Evolutionary conservation across 2,797 vertebrate genomes (phyloP).

Genomic region (Labroides dimidiatus): DNA sequence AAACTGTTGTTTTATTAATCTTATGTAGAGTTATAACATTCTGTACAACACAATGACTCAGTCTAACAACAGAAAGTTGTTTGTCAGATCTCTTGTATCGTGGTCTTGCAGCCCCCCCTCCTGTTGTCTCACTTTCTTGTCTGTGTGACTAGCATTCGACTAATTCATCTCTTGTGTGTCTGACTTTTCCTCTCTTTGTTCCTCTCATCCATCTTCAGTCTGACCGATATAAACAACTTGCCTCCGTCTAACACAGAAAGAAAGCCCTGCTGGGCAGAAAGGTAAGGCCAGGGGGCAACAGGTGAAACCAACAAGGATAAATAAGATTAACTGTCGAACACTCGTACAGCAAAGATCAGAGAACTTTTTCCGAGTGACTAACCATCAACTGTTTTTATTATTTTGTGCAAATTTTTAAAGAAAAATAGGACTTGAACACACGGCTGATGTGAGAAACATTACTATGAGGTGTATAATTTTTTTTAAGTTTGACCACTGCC

Average conservation of each 20-base stretch:
- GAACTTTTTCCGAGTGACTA: too few relatives aligned
- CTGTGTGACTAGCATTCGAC: constrained; percentile 53
- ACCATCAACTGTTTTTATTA: too few relatives aligned
- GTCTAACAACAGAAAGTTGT: constrained; percentile 18
- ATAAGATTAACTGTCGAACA: background rate
- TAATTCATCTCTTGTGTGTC: constrained; percentile 44
- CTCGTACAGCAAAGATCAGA: too few relatives aligned
- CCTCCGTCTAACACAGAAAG: constrained; percentile 78
- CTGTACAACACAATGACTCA: background rate
- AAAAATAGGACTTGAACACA: too few relatives aligned
- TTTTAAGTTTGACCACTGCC: too few relatives aligned
- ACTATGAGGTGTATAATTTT: too few relatives aligned
- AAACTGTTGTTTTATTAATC: background rate
- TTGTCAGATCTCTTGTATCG: constrained; percentile 8
- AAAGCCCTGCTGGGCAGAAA: constrained; percentile 83
- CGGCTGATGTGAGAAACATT: too few relatives aligned
- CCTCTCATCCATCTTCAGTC: constrained; percentile 75
- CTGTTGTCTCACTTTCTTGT: constrained; percentile 36
- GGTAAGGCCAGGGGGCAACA: constrained; percentile 74
- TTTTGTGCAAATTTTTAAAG: too few relatives aligned
- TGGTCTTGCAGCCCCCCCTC: constrained; percentile 56
- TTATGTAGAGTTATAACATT: constrained; percentile 4
- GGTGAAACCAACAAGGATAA: background rate
- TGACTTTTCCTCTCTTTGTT: constrained; percentile 38
- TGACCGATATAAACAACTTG: constrained; percentile 77